A percentile compares a stretch with the other conserved stretches of the same genome.
These are phyloP conservation scores for Drosophila putrida DNA, from an alignment of 2,888 invertebrate species.

Conservation along the genomic window DNA sequence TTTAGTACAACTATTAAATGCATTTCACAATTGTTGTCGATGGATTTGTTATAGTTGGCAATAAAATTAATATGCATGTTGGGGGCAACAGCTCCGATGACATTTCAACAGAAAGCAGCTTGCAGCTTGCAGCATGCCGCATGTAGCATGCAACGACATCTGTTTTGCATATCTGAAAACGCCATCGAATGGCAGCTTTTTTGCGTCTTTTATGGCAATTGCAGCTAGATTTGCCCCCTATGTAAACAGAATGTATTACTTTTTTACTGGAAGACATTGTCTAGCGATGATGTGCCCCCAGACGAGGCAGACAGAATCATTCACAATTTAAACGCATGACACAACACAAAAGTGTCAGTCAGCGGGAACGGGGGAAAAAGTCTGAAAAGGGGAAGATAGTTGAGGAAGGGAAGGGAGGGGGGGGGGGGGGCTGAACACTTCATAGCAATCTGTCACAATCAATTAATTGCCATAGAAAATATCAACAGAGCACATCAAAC, in stretches of 20 bases:
- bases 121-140: constrained; percentile 20
- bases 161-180: constrained; percentile 69
- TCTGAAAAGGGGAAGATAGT: not conserved
- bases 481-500: constrained; percentile 75
- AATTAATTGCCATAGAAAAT: constrained; percentile 78
- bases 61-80: constrained; percentile 77
- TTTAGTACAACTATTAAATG: constrained; percentile 72
- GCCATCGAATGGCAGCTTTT: constrained; percentile 53
- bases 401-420: too few relatives aligned
- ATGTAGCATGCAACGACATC: constrained; percentile 52
- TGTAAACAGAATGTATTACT: constrained; percentile 58
- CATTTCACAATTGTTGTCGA: constrained; percentile 74
- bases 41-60: constrained; percentile 78
- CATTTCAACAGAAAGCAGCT: constrained; percentile 46
- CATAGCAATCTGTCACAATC: constrained; percentile 80
- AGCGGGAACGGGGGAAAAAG: constrained; percentile 14
- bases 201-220: constrained; percentile 54
- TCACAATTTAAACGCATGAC: constrained; percentile 75
- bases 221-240: constrained; percentile 44
- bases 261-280: constrained; percentile 59
- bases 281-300: constrained; percentile 33
- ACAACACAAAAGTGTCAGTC: constrained; percentile 77
- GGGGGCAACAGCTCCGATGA: constrained; percentile 71
- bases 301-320: constrained; percentile 30
- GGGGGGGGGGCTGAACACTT: constrained; percentile 46